phyloP scores from a whole-genome alignment of 1,140 invertebrate genomes.

The Calosoma granatense region DNA sequence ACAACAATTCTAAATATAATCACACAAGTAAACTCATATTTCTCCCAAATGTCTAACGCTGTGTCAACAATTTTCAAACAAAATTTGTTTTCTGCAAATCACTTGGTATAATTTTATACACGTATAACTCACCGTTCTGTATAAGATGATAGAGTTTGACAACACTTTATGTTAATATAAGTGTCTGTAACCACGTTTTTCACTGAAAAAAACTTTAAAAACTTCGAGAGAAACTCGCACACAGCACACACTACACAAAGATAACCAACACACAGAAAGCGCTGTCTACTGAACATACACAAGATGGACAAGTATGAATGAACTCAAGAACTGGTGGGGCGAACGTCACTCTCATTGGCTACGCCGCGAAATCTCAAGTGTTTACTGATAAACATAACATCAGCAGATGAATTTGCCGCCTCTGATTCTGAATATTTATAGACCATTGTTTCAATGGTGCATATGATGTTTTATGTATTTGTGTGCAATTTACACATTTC shows the following conservation, averaged over 20 bases:
- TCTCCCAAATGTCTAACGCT: too few relatives aligned
- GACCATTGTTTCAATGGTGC: too few relatives aligned
- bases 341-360: not conserved
- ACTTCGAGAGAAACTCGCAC: not conserved
- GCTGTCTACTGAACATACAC: not conserved
- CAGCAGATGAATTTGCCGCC: not conserved
- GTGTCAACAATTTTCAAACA: not conserved
- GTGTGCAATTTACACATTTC: too few relatives aligned
- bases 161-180: not conserved
- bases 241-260: slow-evolving; percentile 3
- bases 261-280: not conserved
- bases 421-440: too few relatives aligned
- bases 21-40: too few relatives aligned
- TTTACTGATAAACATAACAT: not conserved
- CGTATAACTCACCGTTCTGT: not conserved
- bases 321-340: not conserved
- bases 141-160: too few relatives aligned
- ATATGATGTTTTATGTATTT: too few relatives aligned
- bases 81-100: too few relatives aligned
- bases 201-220: not conserved
- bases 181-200: not conserved
- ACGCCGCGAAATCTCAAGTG: not conserved
- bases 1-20: not conserved
- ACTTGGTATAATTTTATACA: too few relatives aligned
- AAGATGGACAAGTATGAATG: slow-evolving; percentile 4